Conservation (phyloP, 2,113 vertebrate species). For the Origma solitaria region DNA sequence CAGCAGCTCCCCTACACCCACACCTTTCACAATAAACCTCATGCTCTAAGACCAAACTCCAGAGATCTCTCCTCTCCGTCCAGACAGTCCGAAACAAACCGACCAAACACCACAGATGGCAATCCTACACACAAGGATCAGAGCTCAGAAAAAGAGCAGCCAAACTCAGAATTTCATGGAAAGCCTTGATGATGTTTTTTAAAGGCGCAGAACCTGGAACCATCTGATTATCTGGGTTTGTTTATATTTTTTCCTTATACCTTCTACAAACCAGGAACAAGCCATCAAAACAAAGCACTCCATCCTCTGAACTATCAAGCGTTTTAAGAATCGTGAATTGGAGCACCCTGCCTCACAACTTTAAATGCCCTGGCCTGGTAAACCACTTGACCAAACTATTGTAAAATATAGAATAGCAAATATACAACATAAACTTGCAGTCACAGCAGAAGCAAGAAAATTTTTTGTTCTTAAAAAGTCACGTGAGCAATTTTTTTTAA, state of each 20-base stretch:
- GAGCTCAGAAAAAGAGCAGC: background rate
- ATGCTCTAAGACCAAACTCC: too few relatives aligned
- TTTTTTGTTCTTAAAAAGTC: background rate
- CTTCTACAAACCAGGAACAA: background rate
- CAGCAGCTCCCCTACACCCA: too few relatives aligned
- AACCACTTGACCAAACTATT: background rate
- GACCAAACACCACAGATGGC: too few relatives aligned
- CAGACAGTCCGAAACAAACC: too few relatives aligned
- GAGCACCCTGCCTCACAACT: rapidly evolving
- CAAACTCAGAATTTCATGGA: background rate
- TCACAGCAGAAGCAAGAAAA: background rate
- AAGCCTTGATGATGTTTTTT: background rate
- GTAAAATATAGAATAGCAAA: background rate
- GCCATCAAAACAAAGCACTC: background rate
- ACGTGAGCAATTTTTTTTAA: background rate
- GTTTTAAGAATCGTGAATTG: background rate
- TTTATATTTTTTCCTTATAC: background rate
- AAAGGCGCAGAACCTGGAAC: background rate
- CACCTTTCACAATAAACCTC: too few relatives aligned
- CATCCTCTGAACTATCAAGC: background rate
- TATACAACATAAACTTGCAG: background rate
- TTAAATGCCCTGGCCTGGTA: background rate
- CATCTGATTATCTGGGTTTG: background rate
- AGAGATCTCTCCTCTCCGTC: too few relatives aligned
- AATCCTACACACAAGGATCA: too few relatives aligned